Evolutionary conservation across 2,113 vertebrate species (phyloP), one percentile per base, ranked within the genome.

Genomic region (Mola mola): DNA sequence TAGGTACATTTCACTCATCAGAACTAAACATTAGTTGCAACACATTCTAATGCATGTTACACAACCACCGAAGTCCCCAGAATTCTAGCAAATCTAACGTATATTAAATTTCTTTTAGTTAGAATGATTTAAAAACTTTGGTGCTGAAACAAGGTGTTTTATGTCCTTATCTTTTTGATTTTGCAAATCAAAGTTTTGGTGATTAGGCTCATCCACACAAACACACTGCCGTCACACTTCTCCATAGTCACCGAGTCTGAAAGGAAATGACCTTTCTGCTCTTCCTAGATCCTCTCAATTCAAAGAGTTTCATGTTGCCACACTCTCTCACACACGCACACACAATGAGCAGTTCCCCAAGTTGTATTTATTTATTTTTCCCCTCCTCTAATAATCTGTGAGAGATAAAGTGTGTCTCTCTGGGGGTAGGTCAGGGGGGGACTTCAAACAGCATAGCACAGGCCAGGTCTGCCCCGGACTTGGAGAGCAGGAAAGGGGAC

Each of bases 331-430:
- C 74, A 21, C 52, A 13, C 5, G 5, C 25, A 16, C 66, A 70
- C 68, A 70, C 82, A 88, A 78, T 81, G 71, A 75, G 67, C 52
- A 58, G 47, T 48, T 68, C 55, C 62, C 66, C 58, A 49, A 58
- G 61, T 68, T 71, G 55, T 85, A 85, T 89, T 90, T 91, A 86
- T 91, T 90, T 90, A 74, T 89, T 79, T 89, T 85, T 56, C 50
- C 78, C 71, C 36, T 64, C 31, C 43, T 6, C 69, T 52, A 47
- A 78, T 90, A 92, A 91, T 91, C 90, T 84, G 38, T 12, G 11
- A 26, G 53, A 83, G 90, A 92, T 92, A 92, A 91, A 87, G 86
- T 77, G 75, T 66, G 53, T 83, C 75, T 75, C 85, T 87, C 77
- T 68, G 28, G 55, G 61, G 78, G 72, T 72, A 66, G 58, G 49